Base-by-base conservation (phyloP, 2,888 invertebrate genomes). In the Hemicrepidius hirtus region DNA sequence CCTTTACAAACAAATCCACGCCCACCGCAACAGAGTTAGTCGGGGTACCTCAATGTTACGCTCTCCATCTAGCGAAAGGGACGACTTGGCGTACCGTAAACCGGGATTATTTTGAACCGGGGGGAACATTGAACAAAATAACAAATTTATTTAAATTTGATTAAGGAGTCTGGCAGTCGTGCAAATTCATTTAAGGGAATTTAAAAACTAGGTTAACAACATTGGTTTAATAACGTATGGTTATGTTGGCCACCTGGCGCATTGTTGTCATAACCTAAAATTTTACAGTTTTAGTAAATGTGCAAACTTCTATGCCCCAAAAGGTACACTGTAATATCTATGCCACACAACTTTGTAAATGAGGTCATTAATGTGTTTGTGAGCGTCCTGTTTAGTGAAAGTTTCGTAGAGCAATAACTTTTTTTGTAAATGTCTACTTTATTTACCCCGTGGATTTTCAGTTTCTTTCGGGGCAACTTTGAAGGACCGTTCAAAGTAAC, bases 191-290 rank as follows among this genome's bases (percentile, higher is more conserved):
- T 28, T 6, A 6, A 28, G 6, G 28, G 28, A 4, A 28, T 28
- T 28, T 28, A 3, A 28, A 28, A n/a, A n/a, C n/a, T n/a, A n/a
- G n/a, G n/a, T n/a, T n/a, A n/a, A n/a, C n/a, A 28, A 28, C 28
- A 28, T 28, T 28, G 28, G 28, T 28, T 28, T 28, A 28, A 28
- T 4, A 28, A 28, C 28, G 3, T 28, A 28, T 28, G 28, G 28
- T 28, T 28, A 28, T 28, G 28, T 40, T 40, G 40, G 12, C 5
- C 40, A 6, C 40, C 40, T 40, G 40, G 40, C 3, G 28, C 40
- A 40, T 13, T 40, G 40, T 40, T 40, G 40, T 40, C 40, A 40
- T 40, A 40, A 40, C 40, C 40, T 40, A 40, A 40, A 40, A 28
- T 28, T 28, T 28, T 3, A 6, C 28, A 28, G 28, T 28, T 28